Percentiles rank a stretch among this genome's conserved stretches.
Conservation (phyloP, 2,888 invertebrate genomes). For the Boloria selene region DNA sequence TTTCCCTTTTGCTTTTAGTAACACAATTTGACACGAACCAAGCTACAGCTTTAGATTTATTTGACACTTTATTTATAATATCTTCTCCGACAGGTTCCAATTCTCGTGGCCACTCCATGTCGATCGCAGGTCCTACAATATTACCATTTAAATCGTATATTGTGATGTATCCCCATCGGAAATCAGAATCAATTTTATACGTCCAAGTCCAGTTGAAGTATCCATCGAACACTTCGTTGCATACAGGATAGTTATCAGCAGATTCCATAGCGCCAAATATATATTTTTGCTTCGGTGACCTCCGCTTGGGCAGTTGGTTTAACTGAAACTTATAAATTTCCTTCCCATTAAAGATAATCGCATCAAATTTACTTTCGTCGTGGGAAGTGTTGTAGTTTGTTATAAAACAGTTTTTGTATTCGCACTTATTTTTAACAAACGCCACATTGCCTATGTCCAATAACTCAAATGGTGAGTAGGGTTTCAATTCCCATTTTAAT, state of each 20-base stretch:
- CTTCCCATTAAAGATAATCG: slow-evolving; percentile 41
- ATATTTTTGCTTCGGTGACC: slow-evolving; percentile 57
- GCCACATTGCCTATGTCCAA: slow-evolving; percentile 39
- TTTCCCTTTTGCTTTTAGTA: slow-evolving; percentile 40
- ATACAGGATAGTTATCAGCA: slow-evolving; percentile 53
- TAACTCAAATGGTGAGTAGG: slow-evolving; percentile 39
- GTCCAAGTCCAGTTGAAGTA: slow-evolving; percentile 53
- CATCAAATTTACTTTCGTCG: slow-evolving; percentile 37
- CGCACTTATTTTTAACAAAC: slow-evolving; percentile 41
- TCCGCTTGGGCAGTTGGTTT: slow-evolving; percentile 37
- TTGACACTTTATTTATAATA: slow-evolving; percentile 40
- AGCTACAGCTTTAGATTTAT: slow-evolving; percentile 47
- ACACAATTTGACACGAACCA: slow-evolving; percentile 52
- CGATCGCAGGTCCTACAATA: slow-evolving; percentile 42
- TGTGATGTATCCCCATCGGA: slow-evolving; percentile 45
- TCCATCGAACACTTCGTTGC: slow-evolving; percentile 47
- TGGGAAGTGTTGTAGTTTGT: slow-evolving; percentile 39
- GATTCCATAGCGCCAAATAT: slow-evolving; percentile 60
- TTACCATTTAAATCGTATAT: slow-evolving; percentile 42
- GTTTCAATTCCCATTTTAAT: slow-evolving; percentile 40
- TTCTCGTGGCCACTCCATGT: slow-evolving; percentile 43
- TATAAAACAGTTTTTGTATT: slow-evolving; percentile 44
- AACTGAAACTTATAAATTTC: slow-evolving; percentile 36
- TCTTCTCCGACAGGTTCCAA: slow-evolving; percentile 41
- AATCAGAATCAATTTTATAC: slow-evolving; percentile 46